A percentile compares a stretch with the other conserved stretches of the same genome.
phyloP scores from a whole-genome alignment of 64 coral and sea anemone genomes.

The Stichodactyla mertensii region DNA sequence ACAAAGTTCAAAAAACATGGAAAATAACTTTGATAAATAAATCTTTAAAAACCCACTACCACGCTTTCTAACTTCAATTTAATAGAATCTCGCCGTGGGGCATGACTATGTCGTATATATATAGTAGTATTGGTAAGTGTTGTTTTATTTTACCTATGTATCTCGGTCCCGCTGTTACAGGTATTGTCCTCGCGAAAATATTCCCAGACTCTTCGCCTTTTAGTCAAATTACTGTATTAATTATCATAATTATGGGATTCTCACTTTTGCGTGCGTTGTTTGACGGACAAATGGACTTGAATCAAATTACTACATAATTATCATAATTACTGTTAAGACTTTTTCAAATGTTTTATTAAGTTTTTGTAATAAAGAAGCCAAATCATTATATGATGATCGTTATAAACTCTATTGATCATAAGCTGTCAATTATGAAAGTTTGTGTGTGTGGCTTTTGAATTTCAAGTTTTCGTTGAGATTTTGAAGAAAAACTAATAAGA shows the following conservation, averaged over 20 bases:
- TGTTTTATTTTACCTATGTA: background rate
- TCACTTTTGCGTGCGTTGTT: background rate
- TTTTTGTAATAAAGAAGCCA: background rate
- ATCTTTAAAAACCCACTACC: background rate
- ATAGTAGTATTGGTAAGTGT: background rate
- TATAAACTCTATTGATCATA: background rate
- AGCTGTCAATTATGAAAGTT: background rate
- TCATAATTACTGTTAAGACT: background rate
- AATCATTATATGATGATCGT: background rate
- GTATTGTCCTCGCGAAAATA: background rate
- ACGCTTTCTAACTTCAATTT: background rate
- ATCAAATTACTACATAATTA: background rate
- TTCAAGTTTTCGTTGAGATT: background rate
- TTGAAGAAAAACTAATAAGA: background rate
- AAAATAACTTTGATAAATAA: background rate
- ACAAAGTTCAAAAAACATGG: background rate
- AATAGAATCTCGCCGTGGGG: background rate
- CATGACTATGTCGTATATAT: background rate
- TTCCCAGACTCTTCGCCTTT: slow-evolving; percentile 14
- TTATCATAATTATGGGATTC: background rate
- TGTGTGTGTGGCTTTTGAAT: background rate
- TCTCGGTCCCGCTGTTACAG: background rate
- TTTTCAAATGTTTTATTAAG: background rate
- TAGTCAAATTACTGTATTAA: slow-evolving; percentile 12
- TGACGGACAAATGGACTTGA: background rate